Conservation (phyloP, 2,888 invertebrate species). For the Monoplex corrugatus region DNA sequence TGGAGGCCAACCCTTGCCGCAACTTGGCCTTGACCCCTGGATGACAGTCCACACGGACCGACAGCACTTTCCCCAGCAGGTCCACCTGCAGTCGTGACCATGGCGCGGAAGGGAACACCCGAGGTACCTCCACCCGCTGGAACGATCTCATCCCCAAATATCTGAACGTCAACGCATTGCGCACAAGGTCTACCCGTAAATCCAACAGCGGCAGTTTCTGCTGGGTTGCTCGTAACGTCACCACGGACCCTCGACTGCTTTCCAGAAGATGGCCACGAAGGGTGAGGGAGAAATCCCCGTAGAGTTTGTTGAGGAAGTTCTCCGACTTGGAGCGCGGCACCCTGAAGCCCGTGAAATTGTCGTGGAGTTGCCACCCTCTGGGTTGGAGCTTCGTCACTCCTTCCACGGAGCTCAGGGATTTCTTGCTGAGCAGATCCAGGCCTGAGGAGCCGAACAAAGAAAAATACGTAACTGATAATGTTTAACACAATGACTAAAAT, state of each 20-base stretch:
- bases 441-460: conserved; percentile 59
- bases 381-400: conserved; percentile 59
- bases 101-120: conserved; percentile 61
- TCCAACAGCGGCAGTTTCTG: conserved; percentile 70
- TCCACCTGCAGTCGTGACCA: conserved; percentile 66
- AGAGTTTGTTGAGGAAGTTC: conserved; percentile 61
- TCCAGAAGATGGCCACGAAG: conserved; percentile 57
- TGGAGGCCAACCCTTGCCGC: conserved; percentile 61
- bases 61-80: conserved; percentile 63
- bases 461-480: neutral
- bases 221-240: conserved; percentile 64
- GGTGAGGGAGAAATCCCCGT: conserved; percentile 64
- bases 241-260: conserved; percentile 58
- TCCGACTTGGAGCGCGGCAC: conserved; percentile 56
- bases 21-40: conserved; percentile 58
- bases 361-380: conserved; percentile 63
- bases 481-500: neutral
- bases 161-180: conserved; percentile 65
- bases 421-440: conserved; percentile 60
- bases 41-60: conserved; percentile 66
- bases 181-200: conserved; percentile 64
- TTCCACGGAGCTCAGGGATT: conserved; percentile 47
- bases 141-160: conserved; percentile 72
- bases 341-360: conserved; percentile 62
- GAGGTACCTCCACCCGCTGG: conserved; percentile 65